A percentile compares a stretch with the other conserved stretches of the same genome.
Conservation (phyloP, 2,888 invertebrate genomes). For the Cephus pulcher region DNA sequence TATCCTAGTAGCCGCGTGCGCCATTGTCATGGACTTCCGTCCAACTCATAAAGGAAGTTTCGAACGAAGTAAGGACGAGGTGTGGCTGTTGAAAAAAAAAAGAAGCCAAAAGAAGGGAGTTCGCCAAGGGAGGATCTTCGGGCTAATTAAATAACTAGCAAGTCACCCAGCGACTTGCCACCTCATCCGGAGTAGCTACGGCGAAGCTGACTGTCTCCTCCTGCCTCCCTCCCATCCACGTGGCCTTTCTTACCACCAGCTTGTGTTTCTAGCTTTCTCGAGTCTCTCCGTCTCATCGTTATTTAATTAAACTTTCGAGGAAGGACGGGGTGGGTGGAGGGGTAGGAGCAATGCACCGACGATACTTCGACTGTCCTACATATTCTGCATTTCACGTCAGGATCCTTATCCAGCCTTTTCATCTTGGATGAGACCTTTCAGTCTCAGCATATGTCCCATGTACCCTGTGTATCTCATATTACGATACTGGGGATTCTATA, state of each 20-base stretch:
- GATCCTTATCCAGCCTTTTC: background rate
- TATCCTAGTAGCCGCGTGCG: background rate
- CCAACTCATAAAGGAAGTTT: constrained; percentile 30
- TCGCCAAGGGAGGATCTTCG: constrained; percentile 53
- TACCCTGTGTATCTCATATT: background rate
- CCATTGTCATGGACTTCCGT: background rate
- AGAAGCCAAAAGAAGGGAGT: constrained; percentile 33
- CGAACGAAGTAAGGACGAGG: background rate
- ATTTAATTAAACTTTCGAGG: constrained; percentile 60
- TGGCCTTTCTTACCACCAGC: constrained; percentile 42
- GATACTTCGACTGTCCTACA: constrained; percentile 13
- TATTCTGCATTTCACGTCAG: background rate
- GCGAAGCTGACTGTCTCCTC: constrained; percentile 26
- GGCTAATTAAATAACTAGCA: constrained; percentile 63
- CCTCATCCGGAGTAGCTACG: constrained; percentile 38
- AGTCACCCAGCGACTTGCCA: constrained; percentile 61
- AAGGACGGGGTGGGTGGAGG: constrained; percentile 15
- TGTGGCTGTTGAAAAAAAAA: constrained; percentile 34
- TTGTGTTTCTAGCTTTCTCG: constrained; percentile 48
- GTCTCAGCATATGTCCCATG: background rate
- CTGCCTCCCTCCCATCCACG: constrained; percentile 31
- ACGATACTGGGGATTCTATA: background rate
- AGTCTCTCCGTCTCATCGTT: constrained; percentile 33
- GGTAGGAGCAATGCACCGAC: background rate
- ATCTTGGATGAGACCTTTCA: background rate